A percentile compares a stretch with the other conserved stretches of the same genome.
Conservation (phyloP, 2,888 invertebrate species). For the Ophioninae sp. region DNA sequence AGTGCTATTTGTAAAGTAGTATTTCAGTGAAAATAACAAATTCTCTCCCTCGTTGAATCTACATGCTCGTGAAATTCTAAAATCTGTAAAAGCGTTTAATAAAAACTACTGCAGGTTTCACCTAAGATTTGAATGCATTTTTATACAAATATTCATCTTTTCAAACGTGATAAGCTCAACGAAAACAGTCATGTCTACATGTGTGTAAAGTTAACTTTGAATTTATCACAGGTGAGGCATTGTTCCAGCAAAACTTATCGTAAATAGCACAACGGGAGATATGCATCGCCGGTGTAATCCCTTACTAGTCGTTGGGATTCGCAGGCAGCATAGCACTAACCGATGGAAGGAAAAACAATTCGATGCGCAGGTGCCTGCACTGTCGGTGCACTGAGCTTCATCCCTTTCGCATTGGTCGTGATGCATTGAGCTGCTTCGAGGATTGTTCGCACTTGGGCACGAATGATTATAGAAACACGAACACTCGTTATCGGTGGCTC, state of each 20-base stretch:
- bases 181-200: not conserved
- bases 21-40: no score
- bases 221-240: conserved; percentile 35
- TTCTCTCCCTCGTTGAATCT: no score
- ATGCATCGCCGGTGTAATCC: not conserved
- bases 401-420: not conserved
- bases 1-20: no score
- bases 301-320: not conserved
- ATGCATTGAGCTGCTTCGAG: not conserved
- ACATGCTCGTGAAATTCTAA: no score
- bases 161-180: not conserved
- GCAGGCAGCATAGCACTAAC: not conserved
- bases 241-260: conserved; percentile 18
- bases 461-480: not conserved
- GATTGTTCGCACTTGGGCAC: not conserved
- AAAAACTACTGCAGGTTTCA: no score
- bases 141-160: not conserved
- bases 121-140: not conserved
- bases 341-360: not conserved
- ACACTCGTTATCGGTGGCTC: conserved; percentile 6
- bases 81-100: no score
- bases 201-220: conserved; percentile 9
- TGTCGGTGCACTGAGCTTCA: not conserved
- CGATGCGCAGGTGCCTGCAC: not conserved
- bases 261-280: conserved; percentile 5